A percentile compares a stretch with the other conserved stretches of the same genome.
These are phyloP conservation scores for Gambusia yucatana DNA, from an alignment of 2,797 vertebrate species.

Conservation along the genomic window DNA sequence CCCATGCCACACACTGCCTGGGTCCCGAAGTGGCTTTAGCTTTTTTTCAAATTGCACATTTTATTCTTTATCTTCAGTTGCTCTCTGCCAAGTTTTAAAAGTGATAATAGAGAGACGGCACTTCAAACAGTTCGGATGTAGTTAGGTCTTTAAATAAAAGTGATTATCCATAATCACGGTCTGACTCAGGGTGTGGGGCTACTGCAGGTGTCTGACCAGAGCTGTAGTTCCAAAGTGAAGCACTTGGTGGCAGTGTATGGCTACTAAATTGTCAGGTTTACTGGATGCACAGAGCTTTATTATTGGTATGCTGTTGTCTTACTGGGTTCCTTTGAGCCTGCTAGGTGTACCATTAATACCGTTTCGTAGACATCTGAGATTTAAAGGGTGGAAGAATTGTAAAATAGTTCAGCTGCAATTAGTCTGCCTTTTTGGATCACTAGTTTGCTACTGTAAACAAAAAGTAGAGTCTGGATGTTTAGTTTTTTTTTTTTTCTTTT, in stretches of 20 bases:
- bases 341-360: slow-evolving; percentile 68
- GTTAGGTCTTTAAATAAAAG: slow-evolving; percentile 35
- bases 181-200: slow-evolving; percentile 21
- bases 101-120: slow-evolving; percentile 10
- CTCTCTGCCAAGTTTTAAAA: slow-evolving; percentile 27
- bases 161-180: slow-evolving; percentile 37
- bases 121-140: slow-evolving; percentile 37
- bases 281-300: slow-evolving; percentile 52
- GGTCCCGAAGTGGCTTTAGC: slow-evolving; percentile 23
- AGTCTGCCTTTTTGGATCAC: slow-evolving; percentile 53
- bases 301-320: slow-evolving; percentile 82
- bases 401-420: slow-evolving; percentile 60
- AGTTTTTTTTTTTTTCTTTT: slow-evolving; percentile 34
- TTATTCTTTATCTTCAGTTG: slow-evolving; percentile 29
- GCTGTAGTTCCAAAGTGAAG: slow-evolving; percentile 58
- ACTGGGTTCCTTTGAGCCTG: slow-evolving; percentile 66
- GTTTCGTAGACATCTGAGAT: slow-evolving; percentile 74
- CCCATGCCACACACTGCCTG: slow-evolving; percentile 27
- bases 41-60: slow-evolving; percentile 31
- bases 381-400: slow-evolving; percentile 67
- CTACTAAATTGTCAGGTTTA: slow-evolving; percentile 49
- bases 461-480: slow-evolving; percentile 39
- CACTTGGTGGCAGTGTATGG: slow-evolving; percentile 82
- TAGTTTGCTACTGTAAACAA: slow-evolving; percentile 37
- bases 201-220: slow-evolving; percentile 40